Percentiles rank a stretch among this genome's conserved stretches.
Conservation (phyloP, 2,888 invertebrate genomes). For the Tetropium fuscum region DNA sequence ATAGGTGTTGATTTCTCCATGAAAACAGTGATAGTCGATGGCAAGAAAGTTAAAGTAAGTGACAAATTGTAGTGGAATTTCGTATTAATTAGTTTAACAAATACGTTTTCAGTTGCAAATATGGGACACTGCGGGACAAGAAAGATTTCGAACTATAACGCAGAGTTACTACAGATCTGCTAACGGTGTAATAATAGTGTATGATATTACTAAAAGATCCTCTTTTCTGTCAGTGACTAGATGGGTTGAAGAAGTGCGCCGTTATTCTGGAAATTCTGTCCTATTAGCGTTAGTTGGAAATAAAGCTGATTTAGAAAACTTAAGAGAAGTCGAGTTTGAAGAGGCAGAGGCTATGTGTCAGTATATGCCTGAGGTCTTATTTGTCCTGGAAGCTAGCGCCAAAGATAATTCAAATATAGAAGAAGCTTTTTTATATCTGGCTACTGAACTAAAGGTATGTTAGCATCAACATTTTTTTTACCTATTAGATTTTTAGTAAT, state of each 20-base stretch:
- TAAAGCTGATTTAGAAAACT: conserved; percentile 86
- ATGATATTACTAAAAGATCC: conserved; percentile 94
- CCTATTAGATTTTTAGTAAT: background rate
- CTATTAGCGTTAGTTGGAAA: conserved; percentile 93
- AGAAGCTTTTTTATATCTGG: conserved; percentile 87
- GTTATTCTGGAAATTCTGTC: conserved; percentile 93
- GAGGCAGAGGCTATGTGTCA: conserved; percentile 91
- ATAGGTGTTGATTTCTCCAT: conserved; percentile 99
- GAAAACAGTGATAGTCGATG: conserved; percentile 95
- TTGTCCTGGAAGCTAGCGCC: conserved; percentile 90
- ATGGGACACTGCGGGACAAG: conserved; percentile 98
- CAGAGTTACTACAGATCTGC: conserved; percentile 98
- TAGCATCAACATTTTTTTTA: background rate
- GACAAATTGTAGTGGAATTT: too few species aligned
- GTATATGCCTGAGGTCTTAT: conserved; percentile 87
- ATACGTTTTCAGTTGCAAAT: conserved; percentile 87
- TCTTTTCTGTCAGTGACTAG: conserved; percentile 92
- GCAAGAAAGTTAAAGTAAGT: conserved; percentile 92
- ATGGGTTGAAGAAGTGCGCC: conserved; percentile 96
- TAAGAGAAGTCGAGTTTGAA: conserved; percentile 85
- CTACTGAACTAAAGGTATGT: conserved; percentile 85
- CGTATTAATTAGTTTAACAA: too few species aligned
- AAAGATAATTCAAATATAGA: conserved; percentile 94
- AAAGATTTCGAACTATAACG: conserved; percentile 95
- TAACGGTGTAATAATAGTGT: conserved; percentile 97